Percentiles rank a stretch among this genome's conserved stretches.
These are phyloP conservation scores for Neodiprion pinetum DNA, from an alignment of 1,140 invertebrate species.

Conservation along the genomic window DNA sequence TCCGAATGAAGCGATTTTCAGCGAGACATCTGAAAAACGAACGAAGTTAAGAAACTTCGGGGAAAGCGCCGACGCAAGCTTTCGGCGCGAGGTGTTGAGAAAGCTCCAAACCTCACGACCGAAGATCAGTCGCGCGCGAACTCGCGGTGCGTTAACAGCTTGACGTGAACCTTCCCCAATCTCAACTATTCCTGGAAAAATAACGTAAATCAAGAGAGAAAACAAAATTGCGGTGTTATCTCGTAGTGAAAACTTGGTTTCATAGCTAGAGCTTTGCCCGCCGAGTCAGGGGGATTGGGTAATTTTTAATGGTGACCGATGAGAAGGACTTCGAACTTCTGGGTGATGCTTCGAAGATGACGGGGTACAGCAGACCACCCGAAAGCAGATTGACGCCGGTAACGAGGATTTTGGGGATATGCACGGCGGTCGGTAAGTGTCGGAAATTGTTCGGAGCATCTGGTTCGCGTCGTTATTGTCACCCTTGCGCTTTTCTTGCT, in stretches of 20 bases:
- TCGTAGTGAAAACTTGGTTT: not conserved
- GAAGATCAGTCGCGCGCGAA: conserved; percentile 1
- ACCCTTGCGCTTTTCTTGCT: too few relatives aligned
- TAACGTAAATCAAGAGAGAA: too few relatives aligned
- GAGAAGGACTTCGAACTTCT: conserved; percentile 31
- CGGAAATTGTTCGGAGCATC: too few relatives aligned
- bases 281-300: not conserved
- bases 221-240: too few relatives aligned
- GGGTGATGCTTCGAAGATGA: conserved; percentile 25
- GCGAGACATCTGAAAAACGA: too few relatives aligned
- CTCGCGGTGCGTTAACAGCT: not conserved
- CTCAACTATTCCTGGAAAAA: too few relatives aligned
- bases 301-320: conserved; percentile 30
- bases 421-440: conserved; percentile 42
- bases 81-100: not conserved
- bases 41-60: too few relatives aligned
- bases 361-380: conserved; percentile 27
- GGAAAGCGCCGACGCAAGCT: not conserved
- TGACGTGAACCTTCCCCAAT: not conserved
- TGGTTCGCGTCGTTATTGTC: too few relatives aligned
- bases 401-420: conserved; percentile 43
- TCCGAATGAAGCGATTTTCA: too few relatives aligned
- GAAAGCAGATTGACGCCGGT: conserved; percentile 34
- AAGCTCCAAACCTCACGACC: not conserved
- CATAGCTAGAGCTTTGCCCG: not conserved